Conservation (phyloP, 2,888 invertebrate genomes). For the Phengaris arion region DNA sequence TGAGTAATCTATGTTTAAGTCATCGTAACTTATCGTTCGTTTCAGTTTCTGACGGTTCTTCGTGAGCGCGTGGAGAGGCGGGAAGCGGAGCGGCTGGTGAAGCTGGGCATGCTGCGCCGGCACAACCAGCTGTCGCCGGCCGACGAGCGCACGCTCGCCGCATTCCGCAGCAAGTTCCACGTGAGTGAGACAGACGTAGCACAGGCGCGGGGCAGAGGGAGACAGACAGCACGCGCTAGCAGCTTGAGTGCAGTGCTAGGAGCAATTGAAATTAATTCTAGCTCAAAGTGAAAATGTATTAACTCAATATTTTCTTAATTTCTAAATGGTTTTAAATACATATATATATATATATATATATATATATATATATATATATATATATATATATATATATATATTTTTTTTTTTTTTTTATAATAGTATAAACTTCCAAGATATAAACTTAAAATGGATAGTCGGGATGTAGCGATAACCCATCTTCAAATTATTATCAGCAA, state of each 20-base stretch:
- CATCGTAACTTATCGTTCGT: conserved; percentile 3
- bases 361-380: no score
- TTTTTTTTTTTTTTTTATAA: no score
- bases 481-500: neutral
- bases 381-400: no score
- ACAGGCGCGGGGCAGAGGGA: neutral
- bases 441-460: no score
- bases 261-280: no score
- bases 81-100: conserved; percentile 95
- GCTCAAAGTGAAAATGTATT: no score
- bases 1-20: neutral
- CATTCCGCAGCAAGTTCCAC: conserved; percentile 84
- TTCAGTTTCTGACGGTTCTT: conserved; percentile 67
- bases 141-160: conserved; percentile 85
- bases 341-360: no score
- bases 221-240: neutral
- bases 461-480: no score
- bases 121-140: conserved; percentile 90
- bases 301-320: no score
- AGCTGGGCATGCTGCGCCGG: conserved; percentile 85
- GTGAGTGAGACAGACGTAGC: conserved; percentile 51
- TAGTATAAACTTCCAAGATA: no score
- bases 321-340: no score
- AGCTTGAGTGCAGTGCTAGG: no score
- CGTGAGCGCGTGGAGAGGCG: conserved; percentile 69